A percentile compares a stretch with the other conserved stretches of the same genome.
phyloP scores from a whole-genome alignment of 2,888 invertebrate genomes.

The Herminia tarsipennalis region DNA sequence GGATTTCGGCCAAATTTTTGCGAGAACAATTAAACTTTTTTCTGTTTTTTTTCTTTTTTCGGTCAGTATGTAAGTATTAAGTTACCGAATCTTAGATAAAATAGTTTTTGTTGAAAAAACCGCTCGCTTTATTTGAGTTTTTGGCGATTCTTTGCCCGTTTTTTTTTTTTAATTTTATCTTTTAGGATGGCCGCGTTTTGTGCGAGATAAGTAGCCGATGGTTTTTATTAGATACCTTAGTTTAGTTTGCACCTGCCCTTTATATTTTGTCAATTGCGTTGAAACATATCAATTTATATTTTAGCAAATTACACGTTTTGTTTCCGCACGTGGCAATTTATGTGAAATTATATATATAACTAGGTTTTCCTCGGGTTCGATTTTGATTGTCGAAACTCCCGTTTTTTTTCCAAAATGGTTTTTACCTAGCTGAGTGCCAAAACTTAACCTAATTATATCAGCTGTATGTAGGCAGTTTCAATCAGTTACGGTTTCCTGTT shows the following conservation, averaged over 20 bases:
- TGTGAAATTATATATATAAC: no score
- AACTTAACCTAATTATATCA: no score
- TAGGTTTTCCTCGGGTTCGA: no score
- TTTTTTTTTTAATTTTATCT: constrained; percentile 49
- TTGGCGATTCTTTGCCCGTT: constrained; percentile 54
- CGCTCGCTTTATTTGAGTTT: constrained; percentile 53
- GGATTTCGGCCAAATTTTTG: constrained; percentile 73
- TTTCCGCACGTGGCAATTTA: not conserved
- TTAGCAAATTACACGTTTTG: not conserved
- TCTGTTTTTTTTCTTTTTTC: constrained; percentile 59
- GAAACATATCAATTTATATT: constrained; percentile 6
- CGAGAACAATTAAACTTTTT: constrained; percentile 78
- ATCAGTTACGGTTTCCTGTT: no score
- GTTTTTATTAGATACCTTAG: constrained; percentile 41
- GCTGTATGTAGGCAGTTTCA: no score
- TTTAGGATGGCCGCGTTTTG: constrained; percentile 52
- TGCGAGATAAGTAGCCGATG: constrained; percentile 55
- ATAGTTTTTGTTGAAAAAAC: constrained; percentile 64
- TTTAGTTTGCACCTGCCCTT: constrained; percentile 46
- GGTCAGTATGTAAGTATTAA: constrained; percentile 76
- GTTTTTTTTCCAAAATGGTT: no score
- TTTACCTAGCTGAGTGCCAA: no score
- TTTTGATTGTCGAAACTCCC: no score
- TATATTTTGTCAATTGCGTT: constrained; percentile 6
- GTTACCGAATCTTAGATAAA: constrained; percentile 67